Conservation (phyloP, 2,888 invertebrate genomes). For the Netelia melanura region DNA sequence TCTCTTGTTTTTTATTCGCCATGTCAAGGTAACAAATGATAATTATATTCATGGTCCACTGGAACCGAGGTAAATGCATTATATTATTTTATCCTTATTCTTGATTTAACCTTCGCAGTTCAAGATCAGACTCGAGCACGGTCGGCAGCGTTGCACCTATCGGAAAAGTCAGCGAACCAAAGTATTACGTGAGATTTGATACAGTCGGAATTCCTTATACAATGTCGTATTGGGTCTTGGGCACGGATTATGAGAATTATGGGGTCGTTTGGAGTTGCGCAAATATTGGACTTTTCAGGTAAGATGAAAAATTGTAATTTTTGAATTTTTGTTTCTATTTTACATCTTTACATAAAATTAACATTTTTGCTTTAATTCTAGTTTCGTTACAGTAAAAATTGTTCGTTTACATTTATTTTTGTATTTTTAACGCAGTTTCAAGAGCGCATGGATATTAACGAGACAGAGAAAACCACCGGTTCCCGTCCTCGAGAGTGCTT, state of each 20-base stretch:
- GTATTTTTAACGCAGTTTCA: constrained; percentile 76
- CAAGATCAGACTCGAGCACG: constrained; percentile 86
- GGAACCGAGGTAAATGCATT: not conserved
- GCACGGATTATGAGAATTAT: constrained; percentile 88
- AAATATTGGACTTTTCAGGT: constrained; percentile 86
- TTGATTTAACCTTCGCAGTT: constrained; percentile 83
- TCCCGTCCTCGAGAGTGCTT: constrained; percentile 87
- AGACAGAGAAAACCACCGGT: constrained; percentile 87
- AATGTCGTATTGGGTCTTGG: constrained; percentile 88
- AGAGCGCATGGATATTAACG: constrained; percentile 88
- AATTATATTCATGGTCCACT: not conserved
- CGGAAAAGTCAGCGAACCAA: constrained; percentile 86
- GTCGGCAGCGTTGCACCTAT: constrained; percentile 87
- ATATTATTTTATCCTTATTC: constrained; percentile 2
- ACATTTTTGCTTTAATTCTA: too few relatives aligned
- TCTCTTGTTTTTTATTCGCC: constrained; percentile 1
- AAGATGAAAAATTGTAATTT: constrained; percentile 29
- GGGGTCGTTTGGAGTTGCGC: constrained; percentile 88
- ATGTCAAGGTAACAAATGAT: constrained; percentile 1
- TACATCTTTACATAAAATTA: not conserved
- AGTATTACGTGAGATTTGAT: constrained; percentile 88
- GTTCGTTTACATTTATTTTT: not conserved
- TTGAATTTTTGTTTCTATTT: not conserved
- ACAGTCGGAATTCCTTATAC: constrained; percentile 87
- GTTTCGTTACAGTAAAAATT: too few relatives aligned